phyloP scores from a whole-genome alignment of 2,113 vertebrate genomes.

The Grantiella picta region DNA sequence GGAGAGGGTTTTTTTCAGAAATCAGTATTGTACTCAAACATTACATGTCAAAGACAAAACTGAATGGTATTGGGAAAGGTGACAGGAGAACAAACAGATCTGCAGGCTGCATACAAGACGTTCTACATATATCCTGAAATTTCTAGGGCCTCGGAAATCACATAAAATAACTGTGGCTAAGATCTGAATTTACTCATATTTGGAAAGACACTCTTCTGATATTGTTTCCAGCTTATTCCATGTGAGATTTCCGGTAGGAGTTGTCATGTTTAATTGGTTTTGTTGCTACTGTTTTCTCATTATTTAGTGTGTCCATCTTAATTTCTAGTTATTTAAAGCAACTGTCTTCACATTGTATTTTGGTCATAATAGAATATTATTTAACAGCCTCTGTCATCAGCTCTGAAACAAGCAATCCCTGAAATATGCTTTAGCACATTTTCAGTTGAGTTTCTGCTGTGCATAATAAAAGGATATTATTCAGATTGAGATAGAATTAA shows the following conservation, averaged over 20 bases:
- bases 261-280: not conserved
- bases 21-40: not conserved
- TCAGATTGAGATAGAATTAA: not conserved
- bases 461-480: not conserved
- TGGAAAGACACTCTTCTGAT: not conserved
- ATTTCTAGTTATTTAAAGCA: not conserved
- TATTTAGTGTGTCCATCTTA: not conserved
- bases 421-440: not conserved
- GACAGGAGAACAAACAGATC: not conserved
- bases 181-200: not conserved
- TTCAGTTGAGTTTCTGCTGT: not conserved
- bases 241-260: not conserved
- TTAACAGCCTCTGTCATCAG: not conserved
- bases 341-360: not conserved
- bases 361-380: not conserved
- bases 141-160: not conserved
- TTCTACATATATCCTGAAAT: not conserved
- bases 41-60: not conserved
- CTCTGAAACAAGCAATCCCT: not conserved
- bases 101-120: not conserved
- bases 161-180: not conserved
- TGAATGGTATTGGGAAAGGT: not conserved
- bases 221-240: not conserved
- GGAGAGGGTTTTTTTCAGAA: not conserved
- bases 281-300: not conserved